Evolutionary conservation across 2,888 invertebrate species (phyloP), one percentile per base, ranked within the genome.

Genomic region (Zonitis immaculata): DNA sequence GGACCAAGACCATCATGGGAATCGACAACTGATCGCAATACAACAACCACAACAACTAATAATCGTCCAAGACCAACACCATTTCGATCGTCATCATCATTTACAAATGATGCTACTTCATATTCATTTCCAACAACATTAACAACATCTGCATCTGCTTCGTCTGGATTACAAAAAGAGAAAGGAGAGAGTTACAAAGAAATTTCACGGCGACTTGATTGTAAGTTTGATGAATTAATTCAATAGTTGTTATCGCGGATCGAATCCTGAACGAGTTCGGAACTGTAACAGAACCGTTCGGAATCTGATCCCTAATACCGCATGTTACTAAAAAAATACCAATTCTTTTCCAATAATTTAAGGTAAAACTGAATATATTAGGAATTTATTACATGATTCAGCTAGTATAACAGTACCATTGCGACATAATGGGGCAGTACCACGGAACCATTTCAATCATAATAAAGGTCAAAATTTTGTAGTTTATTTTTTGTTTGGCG

Each of bases 1-100:
- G 76, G 77, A 3, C 80, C 79, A 0, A 71, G 73, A 63, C 71
- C 78, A 2, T 77, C 75, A 2, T 78, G 78, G 78, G 73, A 75
- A 49, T 72, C 70, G 0, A 57, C 62, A 18, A 66, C 70, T 1
- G 64, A 68, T 54, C 60, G 68, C 47, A 57, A 51, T 47, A 49
- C 50, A 11, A 47, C 43, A 18, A 46, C 55, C 39, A 25, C 54
- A 9, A 18, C 45, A 35, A n/a, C 50, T n/a, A 22, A 28, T 52
- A 46, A 42, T 43, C 57, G 32, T 32, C 58, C 20, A 47, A 57
- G 68, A 42, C 59, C 65, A 30, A 42, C 56, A 25, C 65, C 65
- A 11, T 56, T 66, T 49, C 55, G 66, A 50, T 52, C n/a, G n/a
- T n/a, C n/a, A n/a, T n/a, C n/a, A n/a, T n/a, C 69, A 42, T 64